These are phyloP conservation scores for Cyanoliseus patagonus DNA, from an alignment of 2,113 vertebrate species.

Conservation along the genomic window DNA sequence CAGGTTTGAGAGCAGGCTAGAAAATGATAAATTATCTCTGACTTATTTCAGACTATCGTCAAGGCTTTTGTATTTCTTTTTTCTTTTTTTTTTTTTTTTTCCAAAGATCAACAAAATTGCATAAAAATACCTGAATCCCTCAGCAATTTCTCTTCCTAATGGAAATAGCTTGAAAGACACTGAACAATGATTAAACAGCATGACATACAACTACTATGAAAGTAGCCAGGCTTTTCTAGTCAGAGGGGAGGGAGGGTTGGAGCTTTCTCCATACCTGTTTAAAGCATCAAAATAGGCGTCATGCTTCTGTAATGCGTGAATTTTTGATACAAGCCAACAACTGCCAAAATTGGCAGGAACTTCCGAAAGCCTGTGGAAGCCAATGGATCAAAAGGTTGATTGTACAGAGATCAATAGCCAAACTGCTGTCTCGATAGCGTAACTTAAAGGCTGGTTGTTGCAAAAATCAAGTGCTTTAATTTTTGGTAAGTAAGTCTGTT, in stretches of 20 bases:
- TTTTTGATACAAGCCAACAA: background rate
- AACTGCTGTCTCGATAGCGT: background rate
- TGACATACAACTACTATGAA: background rate
- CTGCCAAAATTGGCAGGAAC: background rate
- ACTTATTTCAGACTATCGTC: background rate
- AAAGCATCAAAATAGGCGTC: background rate
- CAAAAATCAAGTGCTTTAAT: fast-evolving
- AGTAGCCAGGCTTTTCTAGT: background rate
- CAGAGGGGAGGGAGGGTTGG: background rate
- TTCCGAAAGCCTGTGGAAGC: background rate
- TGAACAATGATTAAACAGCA: background rate
- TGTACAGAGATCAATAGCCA: background rate
- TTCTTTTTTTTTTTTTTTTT: background rate
- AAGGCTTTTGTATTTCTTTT: background rate
- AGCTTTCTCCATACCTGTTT: background rate
- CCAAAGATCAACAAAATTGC: background rate
- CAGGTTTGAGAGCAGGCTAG: background rate
- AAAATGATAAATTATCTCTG: background rate
- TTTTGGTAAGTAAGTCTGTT: background rate
- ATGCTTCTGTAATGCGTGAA: background rate
- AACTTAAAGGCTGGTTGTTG: background rate
- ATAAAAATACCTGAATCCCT: background rate
- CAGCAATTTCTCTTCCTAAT: slow-evolving; percentile 2
- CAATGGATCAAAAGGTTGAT: background rate
- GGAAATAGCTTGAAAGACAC: background rate